A percentile compares a stretch with the other conserved stretches of the same genome.
phyloP scores from a whole-genome alignment of 2,888 invertebrate genomes.

The Xanthostigma xanthostigma region DNA sequence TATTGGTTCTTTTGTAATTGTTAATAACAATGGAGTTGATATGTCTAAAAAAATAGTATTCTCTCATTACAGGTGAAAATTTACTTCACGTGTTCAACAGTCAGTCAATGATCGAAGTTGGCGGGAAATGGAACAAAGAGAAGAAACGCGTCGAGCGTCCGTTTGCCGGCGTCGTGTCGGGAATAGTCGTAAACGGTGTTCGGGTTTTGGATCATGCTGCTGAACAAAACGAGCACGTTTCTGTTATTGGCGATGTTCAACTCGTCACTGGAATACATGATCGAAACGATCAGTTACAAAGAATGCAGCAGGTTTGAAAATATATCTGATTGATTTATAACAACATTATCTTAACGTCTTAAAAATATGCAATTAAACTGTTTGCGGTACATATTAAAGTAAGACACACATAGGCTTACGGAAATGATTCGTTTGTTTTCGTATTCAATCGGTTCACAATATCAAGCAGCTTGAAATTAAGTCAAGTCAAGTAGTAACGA shows the following conservation, averaged over 20 bases:
- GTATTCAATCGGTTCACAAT: too few relatives aligned
- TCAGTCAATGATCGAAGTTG: constrained; percentile 77
- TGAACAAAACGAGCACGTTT: constrained; percentile 63
- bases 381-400: too few relatives aligned
- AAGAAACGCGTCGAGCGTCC: constrained; percentile 58
- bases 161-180: constrained; percentile 79
- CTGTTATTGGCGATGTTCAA: constrained; percentile 71
- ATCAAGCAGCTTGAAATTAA: too few relatives aligned
- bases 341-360: too few relatives aligned
- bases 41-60: neutral
- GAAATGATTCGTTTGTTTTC: too few relatives aligned
- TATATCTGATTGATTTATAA: too few relatives aligned
- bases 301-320: constrained; percentile 68
- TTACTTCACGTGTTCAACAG: constrained; percentile 65
- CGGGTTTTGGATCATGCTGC: constrained; percentile 74
- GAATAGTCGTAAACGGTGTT: constrained; percentile 75
- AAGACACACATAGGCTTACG: too few relatives aligned
- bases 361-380: too few relatives aligned
- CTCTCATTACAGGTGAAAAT: constrained; percentile 41
- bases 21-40: neutral
- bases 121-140: constrained; percentile 62
- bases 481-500: too few relatives aligned
- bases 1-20: neutral
- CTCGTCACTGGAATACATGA: constrained; percentile 60
- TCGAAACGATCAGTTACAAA: constrained; percentile 56